Percentiles rank a stretch among this genome's conserved stretches.
These are phyloP conservation scores for Drosophila ambigua DNA, from an alignment of 1,140 invertebrate genomes.

Conservation along the genomic window DNA sequence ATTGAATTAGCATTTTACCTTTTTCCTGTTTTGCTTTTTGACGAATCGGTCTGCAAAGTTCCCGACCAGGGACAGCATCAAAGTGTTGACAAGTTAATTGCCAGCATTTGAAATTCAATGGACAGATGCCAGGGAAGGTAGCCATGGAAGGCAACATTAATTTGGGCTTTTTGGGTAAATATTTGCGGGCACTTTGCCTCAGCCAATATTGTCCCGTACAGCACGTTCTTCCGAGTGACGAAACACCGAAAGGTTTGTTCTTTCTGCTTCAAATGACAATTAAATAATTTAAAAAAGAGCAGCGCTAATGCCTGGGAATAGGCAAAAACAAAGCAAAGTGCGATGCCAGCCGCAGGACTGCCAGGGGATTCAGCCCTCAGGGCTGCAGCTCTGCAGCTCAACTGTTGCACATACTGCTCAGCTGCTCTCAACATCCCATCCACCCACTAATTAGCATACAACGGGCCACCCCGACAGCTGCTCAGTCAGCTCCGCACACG, in stretches of 20 bases:
- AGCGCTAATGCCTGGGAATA: slow-evolving; percentile 7
- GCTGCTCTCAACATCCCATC: neutral
- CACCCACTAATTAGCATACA: slow-evolving; percentile 7
- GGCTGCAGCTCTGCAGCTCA: no score
- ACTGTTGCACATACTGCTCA: no score
- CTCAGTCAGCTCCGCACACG: neutral
- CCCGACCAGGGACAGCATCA: slow-evolving; percentile 1
- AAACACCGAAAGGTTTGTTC: slow-evolving; percentile 17
- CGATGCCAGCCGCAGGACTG: neutral
- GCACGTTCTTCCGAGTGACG: neutral
- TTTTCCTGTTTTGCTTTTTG: no score
- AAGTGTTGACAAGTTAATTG: slow-evolving; percentile 25
- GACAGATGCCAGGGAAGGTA: no score
- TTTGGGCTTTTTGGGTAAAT: slow-evolving; percentile 15
- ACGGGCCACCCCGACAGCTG: neutral
- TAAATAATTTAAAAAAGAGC: neutral
- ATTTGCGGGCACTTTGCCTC: slow-evolving; percentile 11
- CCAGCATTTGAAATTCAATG: slow-evolving; percentile 14
- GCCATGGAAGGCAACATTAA: slow-evolving; percentile 7
- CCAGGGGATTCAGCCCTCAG: no score
- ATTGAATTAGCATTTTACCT: no score
- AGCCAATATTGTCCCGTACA: neutral
- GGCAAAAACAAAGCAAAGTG: neutral
- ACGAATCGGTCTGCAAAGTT: no score
- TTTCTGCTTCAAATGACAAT: slow-evolving; percentile 12